Percentiles rank a stretch among this genome's conserved stretches.
Conservation (phyloP, 2,888 invertebrate genomes). For the Dynastes hyllus region DNA sequence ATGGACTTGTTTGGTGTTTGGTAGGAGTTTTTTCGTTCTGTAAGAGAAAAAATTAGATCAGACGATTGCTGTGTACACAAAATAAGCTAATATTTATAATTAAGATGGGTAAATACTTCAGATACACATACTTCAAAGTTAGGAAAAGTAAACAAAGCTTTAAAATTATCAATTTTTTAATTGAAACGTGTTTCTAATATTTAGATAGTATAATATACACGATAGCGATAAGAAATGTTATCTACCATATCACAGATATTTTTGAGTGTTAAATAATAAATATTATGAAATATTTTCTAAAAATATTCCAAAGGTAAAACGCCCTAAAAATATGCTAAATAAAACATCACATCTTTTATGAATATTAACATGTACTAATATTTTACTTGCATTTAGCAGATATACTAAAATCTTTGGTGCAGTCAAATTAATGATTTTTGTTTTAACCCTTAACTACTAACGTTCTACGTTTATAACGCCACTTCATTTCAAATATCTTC, state of each 20-base stretch:
- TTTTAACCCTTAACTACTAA: too few relatives aligned
- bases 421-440: too few relatives aligned
- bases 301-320: not conserved
- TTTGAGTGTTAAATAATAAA: not conserved
- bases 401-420: too few relatives aligned
- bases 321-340: too few relatives aligned
- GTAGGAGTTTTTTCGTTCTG: conserved; percentile 78
- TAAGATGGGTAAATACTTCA: too few relatives aligned
- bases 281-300: not conserved
- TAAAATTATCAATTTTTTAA: not conserved
- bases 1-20: conserved; percentile 87
- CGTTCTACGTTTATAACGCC: too few relatives aligned
- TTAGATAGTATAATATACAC: conserved; percentile 11
- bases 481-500: too few relatives aligned
- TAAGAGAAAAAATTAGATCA: conserved; percentile 65
- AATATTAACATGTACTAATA: too few relatives aligned
- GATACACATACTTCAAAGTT: too few relatives aligned
- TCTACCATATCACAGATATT: not conserved
- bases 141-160: not conserved
- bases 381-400: too few relatives aligned
- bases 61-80: not conserved
- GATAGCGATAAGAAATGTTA: conserved; percentile 23
- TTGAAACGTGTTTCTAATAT: conserved; percentile 6
- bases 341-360: too few relatives aligned
- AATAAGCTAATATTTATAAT: not conserved